These are phyloP conservation scores for Heliconius hermathena DNA, from an alignment of 1,140 invertebrate species.

Conservation along the genomic window DNA sequence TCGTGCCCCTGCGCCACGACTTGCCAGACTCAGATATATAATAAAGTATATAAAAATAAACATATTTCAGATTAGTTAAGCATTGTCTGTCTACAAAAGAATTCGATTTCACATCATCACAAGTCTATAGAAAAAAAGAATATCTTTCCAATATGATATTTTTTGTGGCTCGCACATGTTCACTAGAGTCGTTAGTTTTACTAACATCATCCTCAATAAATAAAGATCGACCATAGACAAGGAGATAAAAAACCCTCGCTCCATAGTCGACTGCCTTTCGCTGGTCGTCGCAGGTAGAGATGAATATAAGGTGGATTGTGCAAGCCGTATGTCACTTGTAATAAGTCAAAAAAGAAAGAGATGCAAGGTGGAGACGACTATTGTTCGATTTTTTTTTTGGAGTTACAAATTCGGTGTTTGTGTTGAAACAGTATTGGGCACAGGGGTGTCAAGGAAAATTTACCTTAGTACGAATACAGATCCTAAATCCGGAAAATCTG, in stretches of 20 bases:
- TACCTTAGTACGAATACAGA: not conserved
- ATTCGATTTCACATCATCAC: not conserved
- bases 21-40: too few species aligned
- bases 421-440: not conserved
- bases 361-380: conserved; percentile 10
- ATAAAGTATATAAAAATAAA: not conserved
- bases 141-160: conserved; percentile 20
- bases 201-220: conserved; percentile 37
- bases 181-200: conserved; percentile 31
- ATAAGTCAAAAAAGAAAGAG: conserved; percentile 20
- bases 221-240: conserved; percentile 33
- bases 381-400: conserved; percentile 16
- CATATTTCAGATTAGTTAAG: not conserved
- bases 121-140: conserved; percentile 13
- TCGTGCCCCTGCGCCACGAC: too few species aligned
- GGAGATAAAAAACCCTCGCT: conserved; percentile 28
- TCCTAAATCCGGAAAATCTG: too few species aligned
- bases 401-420: not conserved
- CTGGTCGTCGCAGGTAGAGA: conserved; percentile 35
- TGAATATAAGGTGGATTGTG: conserved; percentile 17
- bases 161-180: conserved; percentile 38
- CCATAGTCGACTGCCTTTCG: conserved; percentile 23
- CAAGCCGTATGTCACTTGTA: conserved; percentile 16
- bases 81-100: not conserved
- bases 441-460: not conserved